A percentile compares a stretch with the other conserved stretches of the same genome.
Evolutionary conservation across 1,140 invertebrate genomes (phyloP).

Genomic region (Ostrea denselamellosa): DNA sequence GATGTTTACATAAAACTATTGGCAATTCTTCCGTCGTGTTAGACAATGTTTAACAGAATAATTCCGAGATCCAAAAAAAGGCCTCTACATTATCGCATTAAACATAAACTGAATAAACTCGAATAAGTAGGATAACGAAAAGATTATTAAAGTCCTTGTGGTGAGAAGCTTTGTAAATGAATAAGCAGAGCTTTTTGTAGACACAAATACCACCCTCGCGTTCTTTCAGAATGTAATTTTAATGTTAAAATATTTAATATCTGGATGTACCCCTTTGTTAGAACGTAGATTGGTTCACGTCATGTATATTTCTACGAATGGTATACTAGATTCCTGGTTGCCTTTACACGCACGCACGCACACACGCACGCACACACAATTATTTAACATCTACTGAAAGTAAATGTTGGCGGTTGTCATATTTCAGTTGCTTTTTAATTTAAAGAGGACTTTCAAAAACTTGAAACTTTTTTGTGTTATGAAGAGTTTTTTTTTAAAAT

Average conservation of each 20-base stretch:
- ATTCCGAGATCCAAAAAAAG: not conserved
- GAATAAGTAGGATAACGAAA: not conserved
- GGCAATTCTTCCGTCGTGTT: not conserved
- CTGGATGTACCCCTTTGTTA: not conserved
- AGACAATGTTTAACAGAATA: slow-evolving; percentile 18
- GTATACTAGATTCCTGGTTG: not conserved
- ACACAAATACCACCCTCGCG: not conserved
- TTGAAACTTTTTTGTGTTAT: not conserved
- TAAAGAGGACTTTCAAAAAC: not conserved
- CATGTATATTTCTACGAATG: not conserved
- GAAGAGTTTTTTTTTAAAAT: not conserved
- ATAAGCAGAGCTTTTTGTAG: not conserved
- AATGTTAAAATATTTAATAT: not conserved
- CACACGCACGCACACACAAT: too few relatives aligned
- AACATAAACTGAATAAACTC: not conserved
- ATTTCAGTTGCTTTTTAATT: not conserved
- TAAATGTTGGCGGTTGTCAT: not conserved
- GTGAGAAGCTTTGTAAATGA: not conserved
- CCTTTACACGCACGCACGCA: too few relatives aligned
- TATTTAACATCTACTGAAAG: not conserved
- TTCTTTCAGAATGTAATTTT: not conserved
- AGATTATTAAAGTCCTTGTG: not conserved
- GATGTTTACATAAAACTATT: slow-evolving; percentile 9
- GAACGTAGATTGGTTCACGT: not conserved
- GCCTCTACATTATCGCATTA: not conserved